Conservation (phyloP, 2,888 invertebrate genomes). For the Girardia tigrina region DNA sequence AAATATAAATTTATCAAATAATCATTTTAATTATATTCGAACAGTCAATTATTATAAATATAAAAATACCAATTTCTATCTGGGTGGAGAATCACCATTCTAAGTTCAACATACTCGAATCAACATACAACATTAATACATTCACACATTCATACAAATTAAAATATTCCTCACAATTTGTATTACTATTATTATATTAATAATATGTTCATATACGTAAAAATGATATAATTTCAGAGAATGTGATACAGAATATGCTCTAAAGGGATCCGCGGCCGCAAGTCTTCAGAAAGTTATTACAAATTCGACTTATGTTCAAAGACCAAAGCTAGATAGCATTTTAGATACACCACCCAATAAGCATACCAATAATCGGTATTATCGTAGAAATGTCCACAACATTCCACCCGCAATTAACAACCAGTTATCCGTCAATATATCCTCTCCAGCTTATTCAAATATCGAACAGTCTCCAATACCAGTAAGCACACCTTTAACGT, state of each 20-base stretch:
- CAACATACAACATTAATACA: too few species aligned
- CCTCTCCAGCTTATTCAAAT: background rate
- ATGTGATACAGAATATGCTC: slow-evolving; percentile 14
- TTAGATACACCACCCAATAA: background rate
- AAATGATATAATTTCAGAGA: too few species aligned
- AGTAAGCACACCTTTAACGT: background rate
- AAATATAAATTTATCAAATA: too few species aligned
- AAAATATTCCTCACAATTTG: too few species aligned
- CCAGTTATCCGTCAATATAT: slow-evolving; percentile 1
- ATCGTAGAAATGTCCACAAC: background rate
- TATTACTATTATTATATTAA: too few species aligned
- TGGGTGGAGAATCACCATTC: too few species aligned
- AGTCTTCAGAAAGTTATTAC: slow-evolving; percentile 10
- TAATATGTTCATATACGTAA: too few species aligned
- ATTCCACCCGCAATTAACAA: background rate
- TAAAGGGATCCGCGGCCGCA: background rate
- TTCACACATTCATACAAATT: too few species aligned
- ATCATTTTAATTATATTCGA: too few species aligned
- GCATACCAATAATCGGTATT: background rate
- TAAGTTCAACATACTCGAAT: too few species aligned
- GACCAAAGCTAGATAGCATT: background rate
- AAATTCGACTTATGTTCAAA: background rate
- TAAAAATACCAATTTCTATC: too few species aligned
- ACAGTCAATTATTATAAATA: too few species aligned
- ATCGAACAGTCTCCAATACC: background rate